Conservation (phyloP, 37 sponge, comb jelly and placozoan genomes). For the Beroe forskalii region DNA sequence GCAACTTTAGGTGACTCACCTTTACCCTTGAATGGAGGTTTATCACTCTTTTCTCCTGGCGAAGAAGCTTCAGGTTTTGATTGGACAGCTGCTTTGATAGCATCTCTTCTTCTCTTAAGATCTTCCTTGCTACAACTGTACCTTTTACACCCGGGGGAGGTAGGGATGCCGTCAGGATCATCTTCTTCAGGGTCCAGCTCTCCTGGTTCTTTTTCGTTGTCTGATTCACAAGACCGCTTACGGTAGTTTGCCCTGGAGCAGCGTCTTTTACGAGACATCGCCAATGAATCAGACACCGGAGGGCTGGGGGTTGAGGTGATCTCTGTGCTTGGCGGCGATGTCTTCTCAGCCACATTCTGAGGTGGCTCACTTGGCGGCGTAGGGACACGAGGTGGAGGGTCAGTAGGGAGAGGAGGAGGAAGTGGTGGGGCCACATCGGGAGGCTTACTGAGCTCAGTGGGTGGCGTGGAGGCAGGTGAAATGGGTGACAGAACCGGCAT, state of each 20-base stretch:
- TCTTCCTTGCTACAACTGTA: neutral
- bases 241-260: too few species aligned
- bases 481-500: conserved; percentile 27
- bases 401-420: conserved; percentile 24
- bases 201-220: neutral
- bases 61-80: too few species aligned
- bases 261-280: neutral
- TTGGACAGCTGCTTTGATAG: neutral
- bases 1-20: too few species aligned
- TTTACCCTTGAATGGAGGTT: too few species aligned
- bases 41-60: too few species aligned
- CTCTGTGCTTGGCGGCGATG: neutral
- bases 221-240: neutral
- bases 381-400: neutral
- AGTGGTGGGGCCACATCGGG: neutral
- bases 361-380: neutral
- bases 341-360: neutral
- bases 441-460: neutral
- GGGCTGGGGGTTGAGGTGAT: neutral
- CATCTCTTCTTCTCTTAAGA: neutral
- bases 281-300: neutral
- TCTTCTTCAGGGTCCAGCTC: neutral
- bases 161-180: neutral
- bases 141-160: neutral
- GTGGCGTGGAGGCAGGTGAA: conserved; percentile 30